A percentile compares a stretch with the other conserved stretches of the same genome.
Conservation (phyloP, 2,888 invertebrate genomes). For the Netelia fuscicornis region DNA sequence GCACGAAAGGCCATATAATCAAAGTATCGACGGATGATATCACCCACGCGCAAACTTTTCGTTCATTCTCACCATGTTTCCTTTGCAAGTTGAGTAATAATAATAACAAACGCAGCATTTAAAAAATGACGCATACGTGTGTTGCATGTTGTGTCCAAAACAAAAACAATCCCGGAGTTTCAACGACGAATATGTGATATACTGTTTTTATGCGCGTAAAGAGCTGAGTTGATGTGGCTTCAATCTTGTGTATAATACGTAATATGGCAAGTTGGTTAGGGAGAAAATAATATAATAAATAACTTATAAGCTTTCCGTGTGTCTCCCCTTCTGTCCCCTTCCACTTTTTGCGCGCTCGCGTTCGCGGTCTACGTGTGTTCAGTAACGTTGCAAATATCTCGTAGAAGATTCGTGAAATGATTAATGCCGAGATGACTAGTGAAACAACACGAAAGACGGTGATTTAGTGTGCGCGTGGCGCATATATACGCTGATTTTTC, state of each 20-base stretch:
- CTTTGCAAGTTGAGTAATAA: not conserved
- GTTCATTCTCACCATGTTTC: not conserved
- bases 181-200: not conserved
- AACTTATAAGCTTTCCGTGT: constrained; percentile 52
- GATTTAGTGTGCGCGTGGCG: not conserved
- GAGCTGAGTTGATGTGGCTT: not conserved
- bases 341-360: not conserved
- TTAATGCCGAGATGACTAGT: constrained; percentile 26
- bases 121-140: not conserved
- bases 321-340: constrained; percentile 1
- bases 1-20: constrained; percentile 28
- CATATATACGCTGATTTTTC: not conserved
- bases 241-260: not conserved
- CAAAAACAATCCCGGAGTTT: not conserved
- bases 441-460: constrained; percentile 26
- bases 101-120: not conserved
- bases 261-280: not conserved
- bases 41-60: not conserved
- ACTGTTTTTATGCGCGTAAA: not conserved
- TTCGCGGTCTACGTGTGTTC: constrained; percentile 36
- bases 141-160: not conserved
- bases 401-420: constrained; percentile 52
- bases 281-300: constrained; percentile 38
- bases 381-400: constrained; percentile 14
- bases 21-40: not conserved